Conservation (phyloP, 1,140 invertebrate species). For the Cecropterus lyciades region DNA sequence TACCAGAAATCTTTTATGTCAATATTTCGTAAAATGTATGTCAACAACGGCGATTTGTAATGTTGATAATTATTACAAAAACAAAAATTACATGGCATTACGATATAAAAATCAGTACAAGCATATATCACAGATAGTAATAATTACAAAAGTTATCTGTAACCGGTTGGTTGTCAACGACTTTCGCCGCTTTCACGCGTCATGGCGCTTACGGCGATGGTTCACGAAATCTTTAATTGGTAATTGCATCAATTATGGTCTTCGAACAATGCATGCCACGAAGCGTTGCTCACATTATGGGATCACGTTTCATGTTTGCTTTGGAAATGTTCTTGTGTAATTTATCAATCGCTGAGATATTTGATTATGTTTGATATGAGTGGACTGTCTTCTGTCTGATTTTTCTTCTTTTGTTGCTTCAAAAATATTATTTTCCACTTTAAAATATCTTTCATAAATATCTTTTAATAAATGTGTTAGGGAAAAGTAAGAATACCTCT, state of each 20-base stretch:
- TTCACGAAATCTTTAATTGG: conserved; percentile 62
- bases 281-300: neutral
- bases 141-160: conserved; percentile 50
- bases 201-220: conserved; percentile 49
- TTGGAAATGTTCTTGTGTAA: neutral
- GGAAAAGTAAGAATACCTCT: neutral
- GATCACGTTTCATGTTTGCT: conserved; percentile 2
- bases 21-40: too few species aligned
- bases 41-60: too few species aligned
- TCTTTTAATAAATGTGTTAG: neutral
- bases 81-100: conserved; percentile 1
- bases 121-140: conserved; percentile 38
- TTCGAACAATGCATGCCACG: conserved; percentile 13
- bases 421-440: too few species aligned
- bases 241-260: conserved; percentile 36
- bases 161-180: conserved; percentile 56
- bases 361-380: neutral
- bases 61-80: neutral
- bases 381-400: too few species aligned
- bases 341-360: neutral
- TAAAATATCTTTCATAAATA: neutral
- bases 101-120: conserved; percentile 10
- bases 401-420: too few species aligned
- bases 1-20: too few species aligned
- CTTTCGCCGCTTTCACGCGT: conserved; percentile 72